A percentile compares a stretch with the other conserved stretches of the same genome.
Evolutionary conservation across 1,140 invertebrate genomes (phyloP).

Genomic region (Tetragnatha versicolor): DNA sequence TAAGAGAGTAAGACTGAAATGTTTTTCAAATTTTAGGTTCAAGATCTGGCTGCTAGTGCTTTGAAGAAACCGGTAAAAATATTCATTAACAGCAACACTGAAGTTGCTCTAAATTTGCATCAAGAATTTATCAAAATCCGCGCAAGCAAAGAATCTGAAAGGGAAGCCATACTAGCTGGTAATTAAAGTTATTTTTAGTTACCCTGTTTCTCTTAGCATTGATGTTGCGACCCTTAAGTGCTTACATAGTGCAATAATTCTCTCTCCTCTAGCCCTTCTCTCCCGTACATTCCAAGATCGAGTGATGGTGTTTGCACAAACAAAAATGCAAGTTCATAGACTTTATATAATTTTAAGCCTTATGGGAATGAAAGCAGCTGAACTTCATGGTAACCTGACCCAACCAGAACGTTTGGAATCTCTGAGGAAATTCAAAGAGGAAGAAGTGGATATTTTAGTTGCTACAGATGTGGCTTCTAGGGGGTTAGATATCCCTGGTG

Average conservation of each 20-base stretch:
- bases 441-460: conserved; percentile 87
- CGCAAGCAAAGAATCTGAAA: conserved; percentile 80
- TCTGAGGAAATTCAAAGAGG: conserved; percentile 87
- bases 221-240: no score
- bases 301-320: conserved; percentile 94
- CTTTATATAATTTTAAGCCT: conserved; percentile 90
- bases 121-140: conserved; percentile 96
- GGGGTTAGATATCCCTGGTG: conserved; percentile 94
- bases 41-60: conserved; percentile 90
- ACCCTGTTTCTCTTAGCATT: no score
- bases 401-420: conserved; percentile 91
- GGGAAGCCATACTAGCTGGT: conserved; percentile 86
- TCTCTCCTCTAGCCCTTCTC: conserved; percentile 76
- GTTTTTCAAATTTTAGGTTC: conserved; percentile 69
- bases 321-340: conserved; percentile 91
- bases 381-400: conserved; percentile 94
- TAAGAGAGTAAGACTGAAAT: neutral
- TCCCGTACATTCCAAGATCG: conserved; percentile 92
- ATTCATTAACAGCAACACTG: conserved; percentile 90
- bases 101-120: conserved; percentile 91
- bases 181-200: conserved; percentile 42
- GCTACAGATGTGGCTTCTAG: conserved; percentile 96
- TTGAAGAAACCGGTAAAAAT: conserved; percentile 90
- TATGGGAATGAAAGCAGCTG: conserved; percentile 83
- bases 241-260: no score